phyloP scores from a whole-genome alignment of 2,113 vertebrate genomes.

The Esox niger region DNA sequence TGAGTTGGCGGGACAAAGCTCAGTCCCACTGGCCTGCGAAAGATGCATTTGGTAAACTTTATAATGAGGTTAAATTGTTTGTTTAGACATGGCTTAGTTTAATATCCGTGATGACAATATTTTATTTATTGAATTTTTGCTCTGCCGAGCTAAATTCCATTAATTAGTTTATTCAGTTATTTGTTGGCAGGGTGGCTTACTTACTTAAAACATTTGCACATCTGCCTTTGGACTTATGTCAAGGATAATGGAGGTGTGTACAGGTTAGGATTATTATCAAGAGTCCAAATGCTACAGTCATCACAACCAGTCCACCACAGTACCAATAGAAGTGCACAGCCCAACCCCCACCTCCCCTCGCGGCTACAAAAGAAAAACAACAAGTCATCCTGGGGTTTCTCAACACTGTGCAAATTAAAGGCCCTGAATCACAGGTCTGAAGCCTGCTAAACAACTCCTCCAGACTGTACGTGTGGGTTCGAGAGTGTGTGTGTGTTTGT shows the following conservation, averaged over 20 bases:
- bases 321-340: background rate
- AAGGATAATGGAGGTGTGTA: constrained; percentile 5
- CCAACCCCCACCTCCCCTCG: constrained; percentile 1
- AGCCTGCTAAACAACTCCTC: constrained; percentile 9
- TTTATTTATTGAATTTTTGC: background rate
- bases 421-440: background rate
- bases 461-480: background rate
- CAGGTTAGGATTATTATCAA: background rate
- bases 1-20: background rate
- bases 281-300: background rate
- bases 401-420: constrained; percentile 15
- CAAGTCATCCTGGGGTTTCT: constrained; percentile 1
- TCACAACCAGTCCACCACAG: constrained; percentile 1
- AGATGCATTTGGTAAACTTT: constrained; percentile 10
- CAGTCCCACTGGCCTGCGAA: background rate
- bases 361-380: constrained; percentile 16
- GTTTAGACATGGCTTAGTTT: background rate
- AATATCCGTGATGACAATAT: background rate
- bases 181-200: background rate
- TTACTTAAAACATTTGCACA: background rate
- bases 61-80: background rate
- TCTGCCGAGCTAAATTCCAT: background rate
- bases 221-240: background rate
- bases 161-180: background rate
- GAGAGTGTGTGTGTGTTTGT: constrained; percentile 3